Evolutionary conservation across 2,113 vertebrate genomes (phyloP).

Genomic region (Serilophus lunatus): DNA sequence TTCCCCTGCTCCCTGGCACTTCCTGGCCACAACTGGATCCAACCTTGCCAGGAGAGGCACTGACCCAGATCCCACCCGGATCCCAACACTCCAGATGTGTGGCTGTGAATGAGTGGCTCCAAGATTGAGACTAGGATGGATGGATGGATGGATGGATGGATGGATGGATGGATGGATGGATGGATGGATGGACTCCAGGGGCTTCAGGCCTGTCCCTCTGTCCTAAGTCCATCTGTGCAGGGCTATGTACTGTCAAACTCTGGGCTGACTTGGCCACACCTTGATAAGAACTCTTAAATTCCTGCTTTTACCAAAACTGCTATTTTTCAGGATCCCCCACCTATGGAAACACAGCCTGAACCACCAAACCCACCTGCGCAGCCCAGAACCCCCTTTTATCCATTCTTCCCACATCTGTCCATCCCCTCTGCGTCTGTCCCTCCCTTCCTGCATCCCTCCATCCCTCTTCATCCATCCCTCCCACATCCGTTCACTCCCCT

Average conservation of each 20-base stretch:
- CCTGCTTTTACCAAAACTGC: neutral
- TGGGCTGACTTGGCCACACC: neutral
- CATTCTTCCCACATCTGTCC: too few species aligned
- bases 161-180: too few species aligned
- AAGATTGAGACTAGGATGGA: neutral
- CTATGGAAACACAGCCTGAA: neutral
- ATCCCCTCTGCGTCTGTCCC: too few species aligned
- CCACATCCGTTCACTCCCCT: neutral
- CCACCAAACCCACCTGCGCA: neutral
- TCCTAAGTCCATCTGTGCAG: neutral
- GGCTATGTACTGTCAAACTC: neutral
- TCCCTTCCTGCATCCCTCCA: neutral
- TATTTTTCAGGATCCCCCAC: neutral
- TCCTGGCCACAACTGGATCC: neutral
- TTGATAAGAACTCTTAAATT: rapidly evolving
- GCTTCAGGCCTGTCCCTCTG: neutral
- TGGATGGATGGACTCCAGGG: neutral
- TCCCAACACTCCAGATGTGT: rapidly evolving
- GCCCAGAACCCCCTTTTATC: neutral
- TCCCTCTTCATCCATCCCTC: neutral
- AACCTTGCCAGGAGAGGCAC: neutral
- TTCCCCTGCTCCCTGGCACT: neutral
- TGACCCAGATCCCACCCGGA: rapidly evolving
- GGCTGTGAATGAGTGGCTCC: rapidly evolving
- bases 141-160: too few species aligned